Evolutionary conservation across 2,797 vertebrate species (phyloP).

Genomic region (Parambassis ranga): DNA sequence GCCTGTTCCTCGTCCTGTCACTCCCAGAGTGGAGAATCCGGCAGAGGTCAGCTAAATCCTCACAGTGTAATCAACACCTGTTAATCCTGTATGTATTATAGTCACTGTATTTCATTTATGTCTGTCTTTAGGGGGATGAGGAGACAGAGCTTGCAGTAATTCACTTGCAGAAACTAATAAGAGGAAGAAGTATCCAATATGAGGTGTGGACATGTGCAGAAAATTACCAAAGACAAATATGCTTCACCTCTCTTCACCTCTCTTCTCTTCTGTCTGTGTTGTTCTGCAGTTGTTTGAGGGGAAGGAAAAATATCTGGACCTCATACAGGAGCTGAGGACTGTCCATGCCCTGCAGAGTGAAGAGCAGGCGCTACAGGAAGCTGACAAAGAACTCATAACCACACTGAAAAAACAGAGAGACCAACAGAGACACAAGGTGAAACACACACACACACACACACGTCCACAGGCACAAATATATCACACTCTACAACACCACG

Average conservation of each 20-base stretch:
- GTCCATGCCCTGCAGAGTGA: constrained; percentile 84
- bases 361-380: constrained; percentile 78
- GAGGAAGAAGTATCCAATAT: constrained; percentile 88
- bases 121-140: constrained; percentile 83
- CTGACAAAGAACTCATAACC: constrained; percentile 74
- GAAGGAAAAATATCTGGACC: constrained; percentile 84
- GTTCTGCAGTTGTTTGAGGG: constrained; percentile 87
- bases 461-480: neutral
- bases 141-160: constrained; percentile 88
- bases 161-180: constrained; percentile 87
- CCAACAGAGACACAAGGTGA: constrained; percentile 79
- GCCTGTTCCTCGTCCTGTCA: constrained; percentile 77
- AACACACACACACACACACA: neutral
- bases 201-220: constrained; percentile 74
- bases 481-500: neutral
- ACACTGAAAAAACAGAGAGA: constrained; percentile 80
- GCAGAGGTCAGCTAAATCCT: constrained; percentile 74
- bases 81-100: neutral
- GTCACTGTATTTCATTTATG: neutral
- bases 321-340: constrained; percentile 88
- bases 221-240: no score
- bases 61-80: neutral
- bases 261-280: neutral
- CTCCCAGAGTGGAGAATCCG: constrained; percentile 81
- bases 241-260: no score